Evolutionary conservation across 1,140 invertebrate genomes (phyloP), one percentile per base, ranked within the genome.

Genomic region (Ectropis grisescens): DNA sequence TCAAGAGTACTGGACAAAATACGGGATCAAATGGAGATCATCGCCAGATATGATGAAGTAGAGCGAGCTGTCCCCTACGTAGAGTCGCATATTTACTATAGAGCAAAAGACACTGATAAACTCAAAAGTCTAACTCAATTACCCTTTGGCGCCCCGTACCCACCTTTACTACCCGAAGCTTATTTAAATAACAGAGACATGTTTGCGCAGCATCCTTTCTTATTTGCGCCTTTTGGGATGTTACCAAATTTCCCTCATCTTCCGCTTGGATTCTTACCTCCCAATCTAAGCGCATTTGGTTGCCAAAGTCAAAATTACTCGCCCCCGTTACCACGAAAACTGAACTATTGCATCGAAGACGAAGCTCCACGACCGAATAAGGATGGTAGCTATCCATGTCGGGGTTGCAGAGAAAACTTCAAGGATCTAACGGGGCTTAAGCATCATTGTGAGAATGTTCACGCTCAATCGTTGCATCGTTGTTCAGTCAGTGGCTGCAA

Each of bases 21-120:
- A 10, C 68, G 88, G 23, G 74, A 92, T 19, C 90, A 92, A 79
- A 88, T 88, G 41, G 92, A 93, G 46, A 86, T 93, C 28, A 78
- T 93, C 13, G 85, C 89, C 0, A 83, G 91, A 44, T 80, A 91
- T 2, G 93, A 91, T 57, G 88, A 90, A 3, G 90, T 91, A 38
- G 86, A 89, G 19, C 80, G 83, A 19, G 76, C 82, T 5, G 58
- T 86, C 7, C 82, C 85, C 0, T 82, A 86, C 32, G 69, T 82
- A 23, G 82, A 83, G 34, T 70, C 70, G 0, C 67, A 81, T 10
- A 72, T 66, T 31, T 74, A 70, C 33, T 80, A 82, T 29, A 47
- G 66, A 35, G 65, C 60, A 16, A 74, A 69, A 37, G 67, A 80
- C 15, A 54, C 52, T 11, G 65, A 71, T 5, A 80, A 76, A 37